Evolutionary conservation across 2,888 invertebrate species (phyloP).

Genomic region (Hypomecis atomaria): DNA sequence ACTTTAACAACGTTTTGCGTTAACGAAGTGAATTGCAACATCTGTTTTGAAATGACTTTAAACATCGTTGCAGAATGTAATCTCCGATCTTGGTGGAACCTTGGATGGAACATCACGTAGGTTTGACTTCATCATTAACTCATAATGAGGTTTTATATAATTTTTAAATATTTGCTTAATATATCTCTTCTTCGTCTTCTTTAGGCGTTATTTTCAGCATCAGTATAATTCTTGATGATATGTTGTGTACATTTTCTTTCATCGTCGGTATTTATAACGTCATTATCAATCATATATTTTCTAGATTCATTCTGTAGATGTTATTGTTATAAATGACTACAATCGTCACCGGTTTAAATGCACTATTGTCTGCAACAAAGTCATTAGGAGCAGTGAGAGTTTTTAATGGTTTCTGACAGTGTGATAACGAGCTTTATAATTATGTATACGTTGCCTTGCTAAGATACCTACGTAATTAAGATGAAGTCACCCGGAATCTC

Average conservation of each 20-base stretch:
- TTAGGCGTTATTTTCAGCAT: background rate
- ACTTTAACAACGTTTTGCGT: conserved; percentile 21
- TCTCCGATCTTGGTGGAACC: conserved; percentile 43
- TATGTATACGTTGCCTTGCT: background rate
- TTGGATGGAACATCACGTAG: conserved; percentile 38
- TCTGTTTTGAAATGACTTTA: conserved; percentile 34
- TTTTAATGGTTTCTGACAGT: background rate
- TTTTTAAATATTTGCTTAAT: background rate
- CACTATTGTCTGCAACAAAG: conserved; percentile 18
- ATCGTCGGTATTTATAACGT: conserved; percentile 18
- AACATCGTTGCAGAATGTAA: conserved; percentile 36
- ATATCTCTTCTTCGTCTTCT: background rate
- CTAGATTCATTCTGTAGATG: conserved; percentile 15
- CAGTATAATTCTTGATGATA: background rate
- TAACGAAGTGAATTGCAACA: conserved; percentile 36
- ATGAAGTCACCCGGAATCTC: too few relatives aligned
- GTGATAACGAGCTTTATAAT: background rate
- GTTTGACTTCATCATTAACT: conserved; percentile 19
- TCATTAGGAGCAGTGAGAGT: conserved; percentile 22
- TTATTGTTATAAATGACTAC: conserved; percentile 9
- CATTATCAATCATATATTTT: conserved; percentile 10
- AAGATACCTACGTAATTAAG: background rate
- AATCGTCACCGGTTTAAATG: conserved; percentile 16
- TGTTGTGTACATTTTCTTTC: conserved; percentile 17
- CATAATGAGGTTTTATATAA: conserved; percentile 10